Percentiles rank a stretch among this genome's conserved stretches.
phyloP scores from a whole-genome alignment of 2,113 vertebrate genomes.

The Nettapus auritus region DNA sequence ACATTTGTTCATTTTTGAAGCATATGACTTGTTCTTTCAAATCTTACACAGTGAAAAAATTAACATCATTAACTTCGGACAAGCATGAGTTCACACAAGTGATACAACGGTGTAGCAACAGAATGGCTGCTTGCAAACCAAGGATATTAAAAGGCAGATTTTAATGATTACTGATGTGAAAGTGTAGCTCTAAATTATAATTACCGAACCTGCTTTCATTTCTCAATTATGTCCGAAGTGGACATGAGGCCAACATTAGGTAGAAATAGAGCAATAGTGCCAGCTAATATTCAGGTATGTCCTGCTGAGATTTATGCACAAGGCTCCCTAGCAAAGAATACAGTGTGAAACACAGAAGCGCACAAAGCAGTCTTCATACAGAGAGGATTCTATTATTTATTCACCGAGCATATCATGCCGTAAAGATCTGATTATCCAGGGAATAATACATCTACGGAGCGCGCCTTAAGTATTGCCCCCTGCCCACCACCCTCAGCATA shows the following conservation, averaged over 20 bases:
- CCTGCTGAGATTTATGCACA: constrained; percentile 11
- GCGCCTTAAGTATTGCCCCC: background rate
- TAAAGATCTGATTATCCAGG: background rate
- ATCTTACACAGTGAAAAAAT: background rate
- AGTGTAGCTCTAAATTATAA: background rate
- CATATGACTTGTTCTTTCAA: background rate
- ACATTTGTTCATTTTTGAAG: background rate
- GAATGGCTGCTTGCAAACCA: background rate
- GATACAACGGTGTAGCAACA: background rate
- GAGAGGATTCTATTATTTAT: constrained; percentile 30
- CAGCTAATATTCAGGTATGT: background rate
- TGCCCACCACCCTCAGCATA: background rate
- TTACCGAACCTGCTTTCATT: background rate
- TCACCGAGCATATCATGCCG: background rate
- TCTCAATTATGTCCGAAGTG: background rate
- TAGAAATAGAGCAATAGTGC: background rate
- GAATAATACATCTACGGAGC: constrained; percentile 14
- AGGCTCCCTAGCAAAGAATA: background rate
- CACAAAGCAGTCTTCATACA: background rate
- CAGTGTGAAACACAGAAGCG: background rate
- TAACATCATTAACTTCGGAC: background rate
- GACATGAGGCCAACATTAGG: background rate
- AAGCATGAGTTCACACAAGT: constrained; percentile 26
- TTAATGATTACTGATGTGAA: background rate
- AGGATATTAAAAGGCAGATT: background rate